Base-by-base conservation (phyloP, 2,888 invertebrate species). In the Rhopalosiphum nymphaeae region DNA sequence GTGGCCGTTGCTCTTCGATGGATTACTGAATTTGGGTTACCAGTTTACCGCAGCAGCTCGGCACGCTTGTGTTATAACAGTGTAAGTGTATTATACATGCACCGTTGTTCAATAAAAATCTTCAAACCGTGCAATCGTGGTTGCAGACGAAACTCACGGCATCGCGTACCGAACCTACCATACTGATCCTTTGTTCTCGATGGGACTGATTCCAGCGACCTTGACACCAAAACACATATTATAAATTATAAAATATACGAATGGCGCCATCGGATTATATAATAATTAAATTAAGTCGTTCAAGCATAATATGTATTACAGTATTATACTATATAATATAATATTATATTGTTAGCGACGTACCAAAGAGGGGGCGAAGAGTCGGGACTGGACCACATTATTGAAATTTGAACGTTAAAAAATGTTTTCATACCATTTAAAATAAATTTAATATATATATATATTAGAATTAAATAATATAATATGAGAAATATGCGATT, bases 151-250 rank as follows among this genome's bases (percentile, higher is more conserved):
- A 49, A n/a, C 85, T 89, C 56, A 26, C 5, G 0, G 21, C 56
- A 46, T 7, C 42, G 42, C 7, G 7, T 67, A 90, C 67, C 42
- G 26, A 53, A 57, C 46, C 21, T 46, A 61, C 61, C 36, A 46
- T 61, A 67, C 92, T 61, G 87, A 61, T 92, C 49, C 92, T 87
- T 92, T 92, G 92, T 92, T 67, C 87, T 67, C 61, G 86, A 25
- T 29, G 46, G 49, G 49, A 49, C 29, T 36, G 61, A 92, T 87
- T 87, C 85, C 46, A 49, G 49, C n/a, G 87, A 92, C 87, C 92
- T 92, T 67, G 87, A 85, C 44, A 86, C 57, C 5, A 4, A 85
- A 36, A 78, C 36, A 78, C 78, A 78, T 26, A 26, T 57, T 26
- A 57, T 78, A 36, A 36, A 78, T 36, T 36, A 78, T 36, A 78